Evolutionary conservation across 2,797 vertebrate species (phyloP).

Genomic region (Neopelma chrysocephalum): DNA sequence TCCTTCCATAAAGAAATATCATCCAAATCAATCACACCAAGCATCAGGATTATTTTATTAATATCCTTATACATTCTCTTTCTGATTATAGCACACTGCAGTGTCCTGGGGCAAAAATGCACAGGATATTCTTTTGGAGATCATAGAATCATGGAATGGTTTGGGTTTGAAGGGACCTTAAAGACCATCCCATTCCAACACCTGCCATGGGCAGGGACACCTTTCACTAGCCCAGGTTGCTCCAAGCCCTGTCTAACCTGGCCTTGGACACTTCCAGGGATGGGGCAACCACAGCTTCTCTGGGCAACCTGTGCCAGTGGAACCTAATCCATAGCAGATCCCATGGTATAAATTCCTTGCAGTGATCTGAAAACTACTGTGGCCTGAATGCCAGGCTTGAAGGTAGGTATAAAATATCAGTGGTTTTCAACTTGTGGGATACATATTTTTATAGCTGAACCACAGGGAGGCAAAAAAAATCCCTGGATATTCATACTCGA

Average conservation of each 20-base stretch:
- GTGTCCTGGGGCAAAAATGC: background rate
- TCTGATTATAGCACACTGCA: background rate
- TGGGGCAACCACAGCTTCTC: background rate
- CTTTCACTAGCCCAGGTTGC: background rate
- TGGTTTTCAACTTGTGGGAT: background rate
- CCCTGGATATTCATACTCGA: background rate
- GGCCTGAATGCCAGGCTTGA: background rate
- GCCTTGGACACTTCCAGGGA: background rate
- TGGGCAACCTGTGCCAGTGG: background rate
- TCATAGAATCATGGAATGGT: background rate
- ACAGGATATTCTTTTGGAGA: background rate
- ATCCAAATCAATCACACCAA: background rate
- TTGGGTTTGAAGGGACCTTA: background rate
- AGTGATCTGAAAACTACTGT: background rate
- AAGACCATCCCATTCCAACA: background rate
- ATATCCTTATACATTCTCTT: background rate
- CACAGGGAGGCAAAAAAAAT: background rate
- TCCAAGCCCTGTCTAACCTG: background rate
- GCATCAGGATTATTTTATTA: background rate
- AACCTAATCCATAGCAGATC: background rate
- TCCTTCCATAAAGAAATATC: background rate
- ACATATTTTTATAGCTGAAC: background rate
- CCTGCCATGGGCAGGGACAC: background rate
- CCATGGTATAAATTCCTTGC: background rate
- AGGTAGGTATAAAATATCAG: background rate